Evolutionary conservation across 1,140 invertebrate species (phyloP), one percentile per base, ranked within the genome.

Genomic region (Wiebesia pumilae): DNA sequence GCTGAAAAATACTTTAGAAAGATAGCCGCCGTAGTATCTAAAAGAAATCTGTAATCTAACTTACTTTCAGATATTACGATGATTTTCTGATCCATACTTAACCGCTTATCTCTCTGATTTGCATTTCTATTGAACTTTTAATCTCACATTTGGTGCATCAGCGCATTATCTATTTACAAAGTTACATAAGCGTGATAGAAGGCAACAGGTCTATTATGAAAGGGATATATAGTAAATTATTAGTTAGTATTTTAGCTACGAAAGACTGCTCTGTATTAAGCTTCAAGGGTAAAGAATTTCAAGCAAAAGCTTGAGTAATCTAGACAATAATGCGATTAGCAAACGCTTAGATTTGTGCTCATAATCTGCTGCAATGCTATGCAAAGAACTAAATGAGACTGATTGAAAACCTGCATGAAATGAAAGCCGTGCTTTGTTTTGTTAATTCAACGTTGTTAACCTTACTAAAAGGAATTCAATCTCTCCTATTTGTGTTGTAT

Each of bases 291-390:
- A 58, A 83, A 73, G 67, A 83, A 73, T 38, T 58, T 58, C 30
- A 71, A 73, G 73, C 62, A 73, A 83, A 62, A 73, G 81, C 81
- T 21, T 30, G 81, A 69, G 47, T 73, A 83, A 73, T 73, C 81
- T 83, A 19, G 81, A 21, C 47, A 54, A 58, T 83, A 83, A 83
- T 40, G 33, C 81, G 69, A 83, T 83, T 83, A 73, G n/a, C 40
- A 51, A 47, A 43, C n/a, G 30, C 69, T 38, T 58, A 54, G 33
- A 27, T 86, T 81, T 67, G 83, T 83, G 81, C 78, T 85, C 82
- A 84, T 79, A 79, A 79, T 79, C 78, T 79, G 16, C 38, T 35
- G 19, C 51, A 51, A 79, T 79, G 16, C 33, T 38, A 27, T 38
- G 14, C 40, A 47, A 24, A 33, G 6, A n/a, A 33, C 40, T 71